phyloP scores from a whole-genome alignment of 2,113 vertebrate genomes.

The Microcebus lehilahytsara region DNA sequence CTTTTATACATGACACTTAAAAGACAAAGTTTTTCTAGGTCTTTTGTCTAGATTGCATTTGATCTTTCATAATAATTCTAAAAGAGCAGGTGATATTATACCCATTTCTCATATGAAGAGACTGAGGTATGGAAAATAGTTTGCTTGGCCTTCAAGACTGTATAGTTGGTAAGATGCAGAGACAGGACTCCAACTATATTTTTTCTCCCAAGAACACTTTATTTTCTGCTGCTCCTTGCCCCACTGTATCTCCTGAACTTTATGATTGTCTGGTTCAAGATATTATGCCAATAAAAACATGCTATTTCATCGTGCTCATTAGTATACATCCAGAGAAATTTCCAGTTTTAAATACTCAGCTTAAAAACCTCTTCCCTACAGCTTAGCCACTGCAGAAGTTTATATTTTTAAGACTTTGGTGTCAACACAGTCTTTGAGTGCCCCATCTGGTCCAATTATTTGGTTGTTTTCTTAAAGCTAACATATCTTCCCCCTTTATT shows the following conservation, averaged over 20 bases:
- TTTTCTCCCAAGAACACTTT: not conserved
- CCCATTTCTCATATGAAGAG: conserved; percentile 36
- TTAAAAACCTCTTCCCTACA: not conserved
- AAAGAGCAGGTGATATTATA: not conserved
- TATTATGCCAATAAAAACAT: not conserved
- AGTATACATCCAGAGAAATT: not conserved
- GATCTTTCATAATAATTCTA: not conserved
- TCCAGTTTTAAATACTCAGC: not conserved
- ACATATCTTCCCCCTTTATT: not conserved
- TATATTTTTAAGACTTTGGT: not conserved
- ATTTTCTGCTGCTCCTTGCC: not conserved
- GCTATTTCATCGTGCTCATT: not conserved
- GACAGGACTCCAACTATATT: not conserved
- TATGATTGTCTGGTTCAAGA: not conserved
- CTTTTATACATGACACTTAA: not conserved
- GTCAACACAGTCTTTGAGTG: not conserved
- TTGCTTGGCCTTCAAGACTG: not conserved
- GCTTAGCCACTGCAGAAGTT: not conserved
- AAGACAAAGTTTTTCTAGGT: not conserved
- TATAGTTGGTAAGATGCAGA: not conserved
- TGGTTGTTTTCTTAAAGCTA: not conserved
- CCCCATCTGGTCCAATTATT: not conserved
- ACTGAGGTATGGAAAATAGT: not conserved
- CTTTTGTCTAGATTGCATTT: not conserved
- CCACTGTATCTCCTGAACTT: not conserved